Evolutionary conservation across 2,888 invertebrate genomes (phyloP).

Genomic region (Xylota segnis): DNA sequence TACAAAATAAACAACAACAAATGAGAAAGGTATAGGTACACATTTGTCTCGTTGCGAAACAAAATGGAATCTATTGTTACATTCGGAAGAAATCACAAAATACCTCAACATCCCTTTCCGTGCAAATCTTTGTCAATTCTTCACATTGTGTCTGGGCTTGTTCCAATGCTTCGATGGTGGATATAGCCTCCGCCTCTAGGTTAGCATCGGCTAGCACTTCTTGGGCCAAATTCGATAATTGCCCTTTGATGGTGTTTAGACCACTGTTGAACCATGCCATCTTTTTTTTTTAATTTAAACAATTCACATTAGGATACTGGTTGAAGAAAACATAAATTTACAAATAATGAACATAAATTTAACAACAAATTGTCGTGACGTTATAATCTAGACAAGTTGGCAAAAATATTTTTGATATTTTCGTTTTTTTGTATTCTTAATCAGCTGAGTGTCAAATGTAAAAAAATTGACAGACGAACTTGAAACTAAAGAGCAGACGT

Average conservation of each 20-base stretch:
- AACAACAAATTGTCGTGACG: conserved; percentile 70
- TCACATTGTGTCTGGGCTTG: conserved; percentile 67
- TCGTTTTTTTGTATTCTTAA: conserved; percentile 59
- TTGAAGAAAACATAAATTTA: conserved; percentile 41
- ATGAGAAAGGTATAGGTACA: conserved; percentile 44
- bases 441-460: conserved; percentile 72
- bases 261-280: conserved; percentile 90
- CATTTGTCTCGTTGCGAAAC: conserved; percentile 43
- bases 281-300: conserved; percentile 36
- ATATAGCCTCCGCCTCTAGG: conserved; percentile 85
- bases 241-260: conserved; percentile 90
- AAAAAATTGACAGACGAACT: conserved; percentile 23
- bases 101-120: conserved; percentile 69
- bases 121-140: conserved; percentile 62
- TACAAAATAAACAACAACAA: conserved; percentile 54
- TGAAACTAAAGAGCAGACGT: neutral
- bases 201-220: conserved; percentile 93
- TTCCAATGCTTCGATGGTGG: conserved; percentile 78
- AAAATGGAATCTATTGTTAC: conserved; percentile 8
- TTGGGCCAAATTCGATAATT: conserved; percentile 94
- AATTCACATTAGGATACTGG: conserved; percentile 48
- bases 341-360: conserved; percentile 58
- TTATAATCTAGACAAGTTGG: conserved; percentile 68
- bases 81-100: neutral
- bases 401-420: conserved; percentile 73